Base-by-base conservation (phyloP, 2,113 vertebrate species). In the Phalacrocorax aristotelis region DNA sequence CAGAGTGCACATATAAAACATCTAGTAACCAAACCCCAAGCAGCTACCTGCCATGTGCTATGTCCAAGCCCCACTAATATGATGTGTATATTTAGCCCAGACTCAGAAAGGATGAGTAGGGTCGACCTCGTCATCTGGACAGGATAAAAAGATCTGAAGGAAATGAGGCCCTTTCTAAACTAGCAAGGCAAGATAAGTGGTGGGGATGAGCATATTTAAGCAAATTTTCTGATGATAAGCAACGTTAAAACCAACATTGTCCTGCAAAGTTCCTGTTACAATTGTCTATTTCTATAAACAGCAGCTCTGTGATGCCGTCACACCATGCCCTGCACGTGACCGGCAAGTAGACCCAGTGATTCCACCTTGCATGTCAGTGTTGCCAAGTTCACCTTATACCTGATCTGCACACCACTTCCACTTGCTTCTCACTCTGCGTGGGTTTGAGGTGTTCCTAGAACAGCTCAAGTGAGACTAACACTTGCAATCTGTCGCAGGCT, bases 341-440 rank as follows among this genome's bases (percentile, higher is more conserved):
- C 9, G 3, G 34, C 36, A 16, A 25, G 8, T 1, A 57, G 49
- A 65, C 30, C 48, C 68, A 76, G 57, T 9, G 48, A 6, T 17
- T 49, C 54, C 74, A 65, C 79, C 61, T 58, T 30, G 72, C 57
- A 30, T 38, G 9, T 25, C 21, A 30, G 2, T 7, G 0, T 4
- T 55, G 58, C 46, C 26, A 20, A 2, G 2, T 12, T 64, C 87
- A 46, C n/a, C 49, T 52, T 11, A 30, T 4, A 14, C 22, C 25
- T 34, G 22, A 29, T 4, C 13, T 19, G 15, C 61, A 40, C 20
- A 18, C 4, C 26, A n/a, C 17, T 49, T 32, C 60, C 10, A 3
- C 27, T 29, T 34, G 34, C n/a, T 71, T 36, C 57, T 68, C 22
- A 5, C 64, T 51, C 60, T 15, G 36, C 0, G 0, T 8, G 58